Evolutionary conservation across 2,797 vertebrate species (phyloP).

Genomic region (Geotrypetes seraphini): DNA sequence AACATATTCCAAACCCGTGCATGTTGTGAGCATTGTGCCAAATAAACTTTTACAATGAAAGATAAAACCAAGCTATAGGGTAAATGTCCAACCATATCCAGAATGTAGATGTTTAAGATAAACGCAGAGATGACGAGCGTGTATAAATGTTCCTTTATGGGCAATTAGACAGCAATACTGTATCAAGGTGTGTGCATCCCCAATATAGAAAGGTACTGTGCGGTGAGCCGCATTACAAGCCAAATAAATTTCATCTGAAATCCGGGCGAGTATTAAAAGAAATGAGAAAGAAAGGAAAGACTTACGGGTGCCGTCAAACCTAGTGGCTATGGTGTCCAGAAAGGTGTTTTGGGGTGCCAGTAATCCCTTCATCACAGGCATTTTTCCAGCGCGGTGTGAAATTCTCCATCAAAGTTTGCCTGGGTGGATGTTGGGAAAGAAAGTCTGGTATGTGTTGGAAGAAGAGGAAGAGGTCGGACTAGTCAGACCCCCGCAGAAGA

Average conservation of each 20-base stretch:
- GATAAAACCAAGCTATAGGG: no score
- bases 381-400: constrained; percentile 75
- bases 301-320: constrained; percentile 98
- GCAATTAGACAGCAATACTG: not conserved
- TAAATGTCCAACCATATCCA: no score
- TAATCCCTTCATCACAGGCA: constrained; percentile 98
- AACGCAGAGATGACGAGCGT: no score
- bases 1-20: no score
- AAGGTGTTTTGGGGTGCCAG: constrained; percentile 96
- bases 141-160: no score
- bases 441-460: constrained; percentile 6
- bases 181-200: not conserved
- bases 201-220: not conserved
- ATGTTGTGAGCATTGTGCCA: no score
- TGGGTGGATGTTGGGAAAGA: constrained; percentile 13
- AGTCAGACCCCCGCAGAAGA: constrained; percentile 1
- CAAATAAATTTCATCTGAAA: no score
- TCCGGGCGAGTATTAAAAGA: no score
- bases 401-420: constrained; percentile 94
- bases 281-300: constrained; percentile 33
- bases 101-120: no score
- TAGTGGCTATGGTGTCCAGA: constrained; percentile 93
- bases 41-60: no score
- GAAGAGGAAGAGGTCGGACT: constrained; percentile 10
- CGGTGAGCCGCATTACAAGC: not conserved